Base-by-base conservation (phyloP, 2,888 invertebrate genomes). In the Diarsia dahlii region DNA sequence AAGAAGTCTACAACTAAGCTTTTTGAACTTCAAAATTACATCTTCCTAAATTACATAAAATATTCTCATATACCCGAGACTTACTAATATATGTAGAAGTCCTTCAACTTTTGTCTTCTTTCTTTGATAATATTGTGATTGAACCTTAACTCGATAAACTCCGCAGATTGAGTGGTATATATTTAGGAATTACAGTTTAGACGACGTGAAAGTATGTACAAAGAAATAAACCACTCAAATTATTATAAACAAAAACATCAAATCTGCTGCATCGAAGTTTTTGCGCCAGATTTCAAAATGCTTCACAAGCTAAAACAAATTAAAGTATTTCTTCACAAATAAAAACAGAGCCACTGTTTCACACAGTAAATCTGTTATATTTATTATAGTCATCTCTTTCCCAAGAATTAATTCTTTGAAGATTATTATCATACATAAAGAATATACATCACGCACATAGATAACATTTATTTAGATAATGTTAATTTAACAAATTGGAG, bases 371-470 rank as follows among this genome's bases (percentile, higher is more conserved):
- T 23, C 12, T 23, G 10, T 34, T 50, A 13, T 9, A 56, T n/a
- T 5, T 50, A 67, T 10, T n/a, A 39, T 9, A 68, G 46, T 28
- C 13, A 54, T 69, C 28, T 65, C 20, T 71, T 68, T 68, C 48
- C 20, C 12, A 64, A 78, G 15, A 70, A 56, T 62, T 15, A 13
- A 20, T 68, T 72, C 60, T 28, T 60, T 74, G 78, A 71, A 82
- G 66, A 78, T 77, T 12, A 48, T 18, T 70, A 76, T 82, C 78
- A 39, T 12, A 70, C 10, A 34, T 45, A 52, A 68, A 28, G 13
- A 3, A n/a, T 58, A 66, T 56, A 73, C 62, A 84, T 76, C 82
- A 78, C 81, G 87, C 56, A 76, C 75, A 18, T 8, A 23, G 48
- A 75, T 65, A 50, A 65, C 10, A 68, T 46, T 63, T 62, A 72